Evolutionary conservation across 2,888 invertebrate genomes (phyloP), one percentile per base, ranked within the genome.

Genomic region (Troides oblongomaculatus): DNA sequence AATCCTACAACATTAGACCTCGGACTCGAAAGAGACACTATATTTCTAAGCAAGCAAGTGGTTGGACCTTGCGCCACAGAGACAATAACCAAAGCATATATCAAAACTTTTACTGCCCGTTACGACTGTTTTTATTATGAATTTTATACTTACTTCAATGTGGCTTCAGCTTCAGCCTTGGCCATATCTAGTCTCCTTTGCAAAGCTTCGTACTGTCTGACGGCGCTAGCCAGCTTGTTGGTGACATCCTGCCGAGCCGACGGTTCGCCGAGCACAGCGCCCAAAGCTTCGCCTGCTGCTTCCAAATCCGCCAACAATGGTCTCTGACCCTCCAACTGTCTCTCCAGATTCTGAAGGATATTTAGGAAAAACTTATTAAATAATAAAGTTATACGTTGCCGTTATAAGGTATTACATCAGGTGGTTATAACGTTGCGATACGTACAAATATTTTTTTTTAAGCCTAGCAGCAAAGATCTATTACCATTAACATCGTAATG

Each of bases 221-320:
- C 97, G n/a, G 98, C 95, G 2, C 96, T 96, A 0, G 96, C 94
- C 68, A 99, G 93, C 83, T 98, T 98, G 75, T 95, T 95, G 87
- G 97, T 97, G 62, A 99, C 97, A 89, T 99, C 99, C 61, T 97
- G 96, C 65, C 97, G 94, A 0, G 98, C 97, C 0, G 97, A 96
- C 0, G 98, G 96, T 89, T 99, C 99, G 36, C 97, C 97, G 56
- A 99, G 91, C 50, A 97, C 97, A 67, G 96, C 96, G 79, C 97
- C 96, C 0, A 99, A 90, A 46, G 97, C 96, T 1, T 95, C 96
- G n/a, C 98, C 98, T 0, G 98, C 95, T n/a, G 96, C 95, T 81
- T 97, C 97, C 43, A 97, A 94, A 86, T 98, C 98, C 0, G 98
- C 97, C 69, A 98, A 87, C 0, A 98, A 91, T 0, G 97, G 98